Conservation (phyloP, 2,888 invertebrate species). For the Luperina nickerlii region DNA sequence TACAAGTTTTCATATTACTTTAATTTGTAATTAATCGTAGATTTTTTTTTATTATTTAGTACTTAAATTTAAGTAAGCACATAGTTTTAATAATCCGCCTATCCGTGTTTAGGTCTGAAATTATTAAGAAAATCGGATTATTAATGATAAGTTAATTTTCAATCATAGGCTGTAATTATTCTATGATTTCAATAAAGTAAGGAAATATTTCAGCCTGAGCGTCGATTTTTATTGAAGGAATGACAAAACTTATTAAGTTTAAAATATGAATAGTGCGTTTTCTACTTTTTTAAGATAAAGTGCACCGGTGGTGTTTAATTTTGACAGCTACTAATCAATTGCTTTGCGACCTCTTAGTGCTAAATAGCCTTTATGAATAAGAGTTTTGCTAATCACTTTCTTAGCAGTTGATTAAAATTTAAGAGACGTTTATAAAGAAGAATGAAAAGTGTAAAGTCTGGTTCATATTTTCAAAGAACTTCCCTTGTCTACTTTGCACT, state of each 20-base stretch:
- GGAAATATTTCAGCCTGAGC: not conserved
- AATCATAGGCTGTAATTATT: not conserved
- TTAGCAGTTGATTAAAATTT: not conserved
- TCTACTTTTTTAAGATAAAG: not conserved
- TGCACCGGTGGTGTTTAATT: not conserved
- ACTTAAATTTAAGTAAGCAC: conserved; percentile 33
- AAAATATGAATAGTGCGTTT: not conserved
- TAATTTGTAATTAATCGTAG: conserved; percentile 9
- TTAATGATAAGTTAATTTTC: not conserved
- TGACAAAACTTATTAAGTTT: conserved; percentile 1
- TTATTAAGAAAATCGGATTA: conserved; percentile 17
- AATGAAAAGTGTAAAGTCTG: not conserved
- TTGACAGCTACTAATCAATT: not conserved
- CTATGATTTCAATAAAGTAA: not conserved
- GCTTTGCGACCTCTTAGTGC: not conserved
- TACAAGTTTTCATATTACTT: not conserved
- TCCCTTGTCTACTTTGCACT: conserved; percentile 13
- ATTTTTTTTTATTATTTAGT: conserved; percentile 28
- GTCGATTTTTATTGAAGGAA: conserved; percentile 7
- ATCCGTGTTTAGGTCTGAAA: conserved; percentile 41
- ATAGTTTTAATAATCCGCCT: conserved; percentile 39
- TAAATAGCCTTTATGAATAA: not conserved
- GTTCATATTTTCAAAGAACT: not conserved
- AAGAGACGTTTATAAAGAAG: too few species aligned
- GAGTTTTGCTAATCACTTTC: not conserved